Conservation (phyloP, 2,888 invertebrate species). For the Papilio gigon region DNA sequence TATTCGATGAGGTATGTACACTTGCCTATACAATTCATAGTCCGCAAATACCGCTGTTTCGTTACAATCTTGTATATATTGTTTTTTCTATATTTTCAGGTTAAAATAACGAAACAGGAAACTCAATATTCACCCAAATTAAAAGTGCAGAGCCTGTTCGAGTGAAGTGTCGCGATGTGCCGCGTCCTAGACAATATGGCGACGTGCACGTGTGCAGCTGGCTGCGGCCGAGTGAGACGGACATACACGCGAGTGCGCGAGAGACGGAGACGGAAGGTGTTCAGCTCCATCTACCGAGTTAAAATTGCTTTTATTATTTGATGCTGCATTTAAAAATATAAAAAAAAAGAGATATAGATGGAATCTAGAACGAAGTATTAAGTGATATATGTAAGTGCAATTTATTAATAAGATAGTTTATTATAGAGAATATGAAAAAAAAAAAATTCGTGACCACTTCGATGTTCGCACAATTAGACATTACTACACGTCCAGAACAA, state of each 20-base stretch:
- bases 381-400: conserved; percentile 60
- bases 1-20: conserved; percentile 49
- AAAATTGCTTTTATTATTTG: conserved; percentile 22
- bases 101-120: conserved; percentile 65
- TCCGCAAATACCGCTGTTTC: too few species aligned
- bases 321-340: conserved; percentile 34
- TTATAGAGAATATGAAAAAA: conserved; percentile 30
- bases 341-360: conserved; percentile 26
- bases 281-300: background rate
- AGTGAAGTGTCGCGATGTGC: conserved; percentile 56
- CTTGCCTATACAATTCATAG: background rate
- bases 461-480: background rate
- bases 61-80: too few species aligned
- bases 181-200: background rate
- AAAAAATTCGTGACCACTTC: conserved; percentile 9
- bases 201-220: background rate
- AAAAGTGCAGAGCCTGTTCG: conserved; percentile 76
- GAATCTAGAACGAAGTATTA: conserved; percentile 42
- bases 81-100: conserved; percentile 70
- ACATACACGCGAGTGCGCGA: background rate
- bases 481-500: background rate
- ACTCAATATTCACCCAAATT: conserved; percentile 71
- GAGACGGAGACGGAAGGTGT: background rate
- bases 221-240: background rate
- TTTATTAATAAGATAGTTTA: conserved; percentile 44